Evolutionary conservation across 2,113 vertebrate genomes (phyloP), one percentile per base, ranked within the genome.

Genomic region (Salvelinus namaycush): DNA sequence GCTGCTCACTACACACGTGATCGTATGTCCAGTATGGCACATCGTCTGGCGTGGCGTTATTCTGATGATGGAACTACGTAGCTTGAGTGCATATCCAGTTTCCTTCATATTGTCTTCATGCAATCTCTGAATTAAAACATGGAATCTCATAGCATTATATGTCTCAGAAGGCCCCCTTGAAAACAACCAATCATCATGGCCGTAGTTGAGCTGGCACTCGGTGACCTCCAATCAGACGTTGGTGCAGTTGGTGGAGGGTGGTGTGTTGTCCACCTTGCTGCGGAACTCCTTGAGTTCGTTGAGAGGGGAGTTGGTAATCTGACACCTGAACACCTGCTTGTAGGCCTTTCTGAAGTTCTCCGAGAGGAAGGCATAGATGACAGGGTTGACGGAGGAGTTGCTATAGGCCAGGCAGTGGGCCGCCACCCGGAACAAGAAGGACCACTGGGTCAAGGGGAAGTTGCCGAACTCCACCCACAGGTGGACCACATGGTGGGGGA

Each of bases 331-430:
- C 79, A 99, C 97, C 87, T 99, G 97, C 83, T 96, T 96, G 80
- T 99, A 99, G 12, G 98, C 97, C 84, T 98, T 96, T 80, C 98
- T 89, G 91, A 99, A 99, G 90, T 99, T 99, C 89, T 99, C 98
- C 0, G 97, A 99, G 39, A 99, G 95, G 79, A 99, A 99, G 0
- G 95, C 98, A 0, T 99, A 99, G 85, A 99, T 99, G 87, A 99
- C 96, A 0, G 98, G 98, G 80, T 99, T 99, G 81, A 99, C 95
- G 0, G 97, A 99, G 8, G 97, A 99, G 86, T 99, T 99, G 93
- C 98, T 98, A 90, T 99, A 99, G 0, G 97, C 97, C 92, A 99
- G 92, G 88, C 97, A 98, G 88, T 99, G 98, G 3, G 98, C 96
- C 0, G 91, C 89, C 79, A 99, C 88, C 20, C 97, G 93, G 77